Evolutionary conservation across 2,797 vertebrate genomes (phyloP).

Genomic region (Acanthopagrus latus): DNA sequence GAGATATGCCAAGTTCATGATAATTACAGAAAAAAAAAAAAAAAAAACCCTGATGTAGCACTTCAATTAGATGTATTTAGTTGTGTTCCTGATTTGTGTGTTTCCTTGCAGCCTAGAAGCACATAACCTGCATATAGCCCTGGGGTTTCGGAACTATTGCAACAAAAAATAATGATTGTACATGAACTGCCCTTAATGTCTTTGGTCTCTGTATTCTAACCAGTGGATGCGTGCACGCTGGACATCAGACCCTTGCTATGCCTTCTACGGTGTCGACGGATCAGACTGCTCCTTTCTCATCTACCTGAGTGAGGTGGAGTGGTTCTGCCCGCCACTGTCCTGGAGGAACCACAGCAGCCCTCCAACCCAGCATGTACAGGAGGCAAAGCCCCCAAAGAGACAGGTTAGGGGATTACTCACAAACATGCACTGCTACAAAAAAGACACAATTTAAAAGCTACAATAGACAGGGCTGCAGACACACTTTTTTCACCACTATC

Average conservation of each 20-base stretch:
- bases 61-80: neutral
- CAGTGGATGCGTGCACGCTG: conserved; percentile 98
- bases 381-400: conserved; percentile 76
- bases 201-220: neutral
- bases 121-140: neutral
- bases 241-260: conserved; percentile 97
- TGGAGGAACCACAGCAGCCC: conserved; percentile 91
- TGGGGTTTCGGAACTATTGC: neutral
- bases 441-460: neutral
- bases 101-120: neutral
- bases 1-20: neutral
- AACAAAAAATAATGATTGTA: neutral
- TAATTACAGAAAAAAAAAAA: neutral
- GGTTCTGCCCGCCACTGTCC: conserved; percentile 94
- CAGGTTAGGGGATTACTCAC: conserved; percentile 84
- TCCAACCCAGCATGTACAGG: conserved; percentile 76
- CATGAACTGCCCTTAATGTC: neutral
- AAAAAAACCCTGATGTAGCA: neutral
- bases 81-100: neutral
- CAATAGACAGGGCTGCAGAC: neutral
- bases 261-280: conserved; percentile 96
- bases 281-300: conserved; percentile 97
- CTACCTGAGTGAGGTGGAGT: conserved; percentile 98
- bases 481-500: no score
- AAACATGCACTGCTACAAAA: neutral